These are phyloP conservation scores for Leptopilina clavipes DNA, from an alignment of 1,140 invertebrate species.

Conservation along the genomic window DNA sequence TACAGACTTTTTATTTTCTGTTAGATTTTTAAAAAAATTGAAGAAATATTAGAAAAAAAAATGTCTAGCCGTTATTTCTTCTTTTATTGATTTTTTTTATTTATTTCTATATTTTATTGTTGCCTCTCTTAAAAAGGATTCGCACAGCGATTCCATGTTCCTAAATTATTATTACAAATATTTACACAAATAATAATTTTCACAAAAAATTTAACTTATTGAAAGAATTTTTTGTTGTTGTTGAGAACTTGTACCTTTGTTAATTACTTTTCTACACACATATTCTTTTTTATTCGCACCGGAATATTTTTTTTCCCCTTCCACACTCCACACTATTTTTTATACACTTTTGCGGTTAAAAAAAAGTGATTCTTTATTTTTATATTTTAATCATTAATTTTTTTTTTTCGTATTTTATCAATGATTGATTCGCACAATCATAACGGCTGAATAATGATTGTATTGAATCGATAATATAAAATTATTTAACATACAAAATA, in stretches of 20 bases:
- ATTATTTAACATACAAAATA: not conserved
- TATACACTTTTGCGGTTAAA: too few relatives aligned
- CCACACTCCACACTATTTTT: too few relatives aligned
- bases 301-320: too few relatives aligned
- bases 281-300: too few relatives aligned
- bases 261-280: too few relatives aligned
- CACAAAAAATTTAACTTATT: not conserved
- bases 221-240: too few relatives aligned
- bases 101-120: not conserved
- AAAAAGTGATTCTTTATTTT: not conserved
- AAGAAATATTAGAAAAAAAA: too few relatives aligned
- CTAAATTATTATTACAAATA: not conserved
- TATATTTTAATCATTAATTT: not conserved
- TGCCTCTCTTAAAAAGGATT: not conserved
- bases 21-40: too few relatives aligned
- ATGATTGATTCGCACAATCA: constrained; percentile 5
- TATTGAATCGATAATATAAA: constrained; percentile 1
- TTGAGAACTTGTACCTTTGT: too few relatives aligned
- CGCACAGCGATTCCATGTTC: constrained; percentile 2
- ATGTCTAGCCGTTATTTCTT: not conserved
- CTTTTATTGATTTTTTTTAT: not conserved
- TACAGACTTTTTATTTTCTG: too few relatives aligned
- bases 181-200: not conserved
- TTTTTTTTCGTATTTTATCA: not conserved
- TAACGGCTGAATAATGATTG: constrained; percentile 2